Conservation (phyloP, 2,888 invertebrate genomes). For the Prenolepis imparis region DNA sequence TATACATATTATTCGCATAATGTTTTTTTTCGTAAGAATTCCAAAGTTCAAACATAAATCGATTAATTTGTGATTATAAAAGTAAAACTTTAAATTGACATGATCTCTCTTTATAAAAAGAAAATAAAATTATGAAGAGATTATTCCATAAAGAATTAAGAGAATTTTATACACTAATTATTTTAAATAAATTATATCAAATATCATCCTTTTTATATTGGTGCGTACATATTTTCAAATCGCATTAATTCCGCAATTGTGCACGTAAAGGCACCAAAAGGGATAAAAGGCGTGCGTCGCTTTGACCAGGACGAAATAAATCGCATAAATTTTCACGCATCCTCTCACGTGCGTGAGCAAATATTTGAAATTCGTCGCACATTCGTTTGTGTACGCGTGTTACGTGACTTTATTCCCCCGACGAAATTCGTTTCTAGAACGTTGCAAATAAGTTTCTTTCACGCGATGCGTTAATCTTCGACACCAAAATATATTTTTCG, state of each 20-base stretch:
- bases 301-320: slow-evolving; percentile 69
- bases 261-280: slow-evolving; percentile 8
- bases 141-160: neutral
- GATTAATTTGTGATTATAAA: neutral
- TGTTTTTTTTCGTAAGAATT: neutral
- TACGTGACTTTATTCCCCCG: slow-evolving; percentile 36
- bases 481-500: slow-evolving; percentile 28
- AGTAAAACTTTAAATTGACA: neutral
- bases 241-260: slow-evolving; percentile 5
- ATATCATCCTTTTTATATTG: neutral
- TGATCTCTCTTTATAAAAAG: neutral
- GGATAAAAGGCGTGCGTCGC: slow-evolving; percentile 39
- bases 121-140: neutral
- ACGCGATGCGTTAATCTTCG: slow-evolving; percentile 28
- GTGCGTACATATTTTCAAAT: slow-evolving; percentile 3
- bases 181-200: slow-evolving; percentile 3
- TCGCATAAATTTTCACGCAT: slow-evolving; percentile 73
- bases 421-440: slow-evolving; percentile 29
- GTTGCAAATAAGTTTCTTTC: slow-evolving; percentile 41
- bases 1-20: neutral
- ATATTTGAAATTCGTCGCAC: slow-evolving; percentile 77
- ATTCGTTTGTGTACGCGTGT: slow-evolving; percentile 41
- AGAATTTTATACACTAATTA: slow-evolving; percentile 5
- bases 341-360: slow-evolving; percentile 71
- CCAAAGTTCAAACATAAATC: neutral